Percentiles rank a stretch among this genome's conserved stretches.
These are phyloP conservation scores for Nansenia antarctica DNA, from an alignment of 2,113 vertebrate genomes.

Conservation along the genomic window DNA sequence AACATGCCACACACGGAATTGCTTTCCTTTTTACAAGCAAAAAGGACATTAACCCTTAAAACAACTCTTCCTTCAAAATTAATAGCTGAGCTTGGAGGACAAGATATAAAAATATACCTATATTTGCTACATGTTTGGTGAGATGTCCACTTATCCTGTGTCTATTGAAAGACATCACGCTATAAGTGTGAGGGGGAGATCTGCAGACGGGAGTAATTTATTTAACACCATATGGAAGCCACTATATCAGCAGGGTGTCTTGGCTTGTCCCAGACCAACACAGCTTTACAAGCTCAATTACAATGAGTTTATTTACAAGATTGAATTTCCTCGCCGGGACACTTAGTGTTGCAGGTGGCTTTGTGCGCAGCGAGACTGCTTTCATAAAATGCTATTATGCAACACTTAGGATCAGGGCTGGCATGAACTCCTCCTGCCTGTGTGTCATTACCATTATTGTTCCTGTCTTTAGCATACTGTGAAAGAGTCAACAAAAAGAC, in stretches of 20 bases:
- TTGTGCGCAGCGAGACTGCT: neutral
- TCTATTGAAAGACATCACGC: constrained; percentile 4
- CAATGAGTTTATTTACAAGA: constrained; percentile 40
- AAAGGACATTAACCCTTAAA: neutral
- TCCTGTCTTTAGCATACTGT: constrained; percentile 5
- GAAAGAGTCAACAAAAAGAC: neutral
- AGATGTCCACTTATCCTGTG: neutral
- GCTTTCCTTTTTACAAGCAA: constrained; percentile 19
- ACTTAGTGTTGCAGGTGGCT: constrained; percentile 34
- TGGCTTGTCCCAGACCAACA: constrained; percentile 34
- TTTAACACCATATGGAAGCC: constrained; percentile 51
- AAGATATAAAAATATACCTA: neutral
- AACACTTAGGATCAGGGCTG: neutral
- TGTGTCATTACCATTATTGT: constrained; percentile 19
- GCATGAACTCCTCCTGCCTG: constrained; percentile 9
- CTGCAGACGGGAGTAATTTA: constrained; percentile 15
- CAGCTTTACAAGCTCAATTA: constrained; percentile 38
- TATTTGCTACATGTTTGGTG: neutral
- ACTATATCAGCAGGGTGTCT: constrained; percentile 44
- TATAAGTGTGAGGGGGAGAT: neutral
- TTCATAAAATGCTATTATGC: neutral
- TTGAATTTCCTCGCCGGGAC: constrained; percentile 41
- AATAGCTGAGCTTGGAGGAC: neutral
- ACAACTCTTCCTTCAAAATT: neutral
- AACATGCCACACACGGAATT: constrained; percentile 18